A percentile compares a stretch with the other conserved stretches of the same genome.
Evolutionary conservation across 64 coral and sea anemone genomes (phyloP).

Genomic region (Porites australiensis): DNA sequence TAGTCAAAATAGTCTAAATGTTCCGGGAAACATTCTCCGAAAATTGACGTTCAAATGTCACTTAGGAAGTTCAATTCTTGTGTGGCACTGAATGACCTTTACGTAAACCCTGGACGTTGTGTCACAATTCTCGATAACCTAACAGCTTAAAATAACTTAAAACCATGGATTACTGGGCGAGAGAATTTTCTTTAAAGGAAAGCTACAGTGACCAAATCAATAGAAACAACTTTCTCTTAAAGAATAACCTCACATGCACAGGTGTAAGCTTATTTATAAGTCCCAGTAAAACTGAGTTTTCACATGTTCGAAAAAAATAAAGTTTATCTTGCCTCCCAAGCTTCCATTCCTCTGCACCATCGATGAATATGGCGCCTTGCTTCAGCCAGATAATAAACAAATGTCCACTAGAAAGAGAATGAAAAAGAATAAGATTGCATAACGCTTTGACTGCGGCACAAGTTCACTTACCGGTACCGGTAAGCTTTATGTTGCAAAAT

Average conservation of each 20-base stretch:
- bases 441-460: neutral
- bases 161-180: neutral
- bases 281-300: too few species aligned
- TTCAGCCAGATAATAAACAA: constrained; percentile 95
- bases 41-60: neutral
- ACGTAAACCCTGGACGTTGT: neutral
- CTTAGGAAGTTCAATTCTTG: neutral
- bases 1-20: too few species aligned
- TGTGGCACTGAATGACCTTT: neutral
- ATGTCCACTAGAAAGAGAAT: constrained; percentile 87
- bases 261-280: too few species aligned
- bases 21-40: too few species aligned
- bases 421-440: neutral
- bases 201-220: too few species aligned
- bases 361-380: constrained; percentile 97
- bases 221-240: too few species aligned
- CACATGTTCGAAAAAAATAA: too few species aligned
- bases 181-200: too few species aligned
- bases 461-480: too few species aligned
- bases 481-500: too few species aligned
- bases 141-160: neutral
- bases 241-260: too few species aligned
- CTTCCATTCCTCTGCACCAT: constrained; percentile 94
- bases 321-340: constrained; percentile 79
- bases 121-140: neutral